Percentiles rank a stretch among this genome's conserved stretches.
Conservation (phyloP, 2,113 vertebrate genomes). For the Coptodon rendalli region DNA sequence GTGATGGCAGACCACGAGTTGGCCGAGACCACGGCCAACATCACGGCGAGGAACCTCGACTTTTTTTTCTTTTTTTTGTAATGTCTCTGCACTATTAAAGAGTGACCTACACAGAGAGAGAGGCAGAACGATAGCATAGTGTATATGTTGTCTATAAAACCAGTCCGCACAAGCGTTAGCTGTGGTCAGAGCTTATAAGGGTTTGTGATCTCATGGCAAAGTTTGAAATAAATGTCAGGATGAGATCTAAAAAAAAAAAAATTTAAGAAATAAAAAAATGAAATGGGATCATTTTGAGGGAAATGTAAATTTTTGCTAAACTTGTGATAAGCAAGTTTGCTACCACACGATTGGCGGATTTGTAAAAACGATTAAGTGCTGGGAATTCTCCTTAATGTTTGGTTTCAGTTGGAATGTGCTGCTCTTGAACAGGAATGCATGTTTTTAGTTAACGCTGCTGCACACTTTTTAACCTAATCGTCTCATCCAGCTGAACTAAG, state of each 20-base stretch:
- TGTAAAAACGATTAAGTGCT: conserved; percentile 8
- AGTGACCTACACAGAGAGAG: background rate
- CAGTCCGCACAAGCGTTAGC: conserved; percentile 8
- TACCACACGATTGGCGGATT: background rate
- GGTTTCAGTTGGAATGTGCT: conserved; percentile 59
- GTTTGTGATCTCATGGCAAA: background rate
- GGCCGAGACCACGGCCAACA: background rate
- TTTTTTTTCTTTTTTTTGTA: background rate
- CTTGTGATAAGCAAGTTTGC: conserved; percentile 1
- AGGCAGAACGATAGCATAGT: conserved; percentile 17
- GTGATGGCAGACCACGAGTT: background rate
- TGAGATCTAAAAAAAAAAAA: background rate
- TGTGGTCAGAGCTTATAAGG: background rate
- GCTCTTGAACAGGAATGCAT: conserved; percentile 62
- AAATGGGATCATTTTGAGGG: background rate
- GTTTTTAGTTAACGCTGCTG: conserved; percentile 33
- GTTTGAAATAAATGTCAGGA: background rate
- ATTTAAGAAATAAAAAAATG: background rate
- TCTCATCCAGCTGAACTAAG: conserved; percentile 19
- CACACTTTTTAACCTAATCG: conserved; percentile 12
- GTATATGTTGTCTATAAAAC: conserved; percentile 22
- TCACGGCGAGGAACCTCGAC: background rate
- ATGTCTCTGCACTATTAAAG: background rate
- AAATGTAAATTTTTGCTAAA: background rate
- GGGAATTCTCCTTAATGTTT: conserved; percentile 8